phyloP scores from a whole-genome alignment of 2,888 invertebrate genomes.

The Himalopsyche kuldschensis region DNA sequence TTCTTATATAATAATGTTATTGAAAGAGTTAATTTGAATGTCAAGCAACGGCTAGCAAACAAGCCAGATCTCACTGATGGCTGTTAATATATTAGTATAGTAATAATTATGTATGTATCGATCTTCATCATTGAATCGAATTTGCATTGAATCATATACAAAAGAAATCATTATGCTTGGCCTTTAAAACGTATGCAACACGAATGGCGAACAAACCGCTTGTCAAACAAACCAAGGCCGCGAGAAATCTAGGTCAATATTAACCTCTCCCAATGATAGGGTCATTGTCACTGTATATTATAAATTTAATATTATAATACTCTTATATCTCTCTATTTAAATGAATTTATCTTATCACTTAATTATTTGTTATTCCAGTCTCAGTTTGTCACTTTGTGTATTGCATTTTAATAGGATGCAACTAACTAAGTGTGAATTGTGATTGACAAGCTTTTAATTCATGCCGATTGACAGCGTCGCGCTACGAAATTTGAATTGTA shows the following conservation, averaged over 20 bases:
- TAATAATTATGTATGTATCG: background rate
- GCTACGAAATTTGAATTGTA: background rate
- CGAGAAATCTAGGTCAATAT: background rate
- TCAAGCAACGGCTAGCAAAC: no score
- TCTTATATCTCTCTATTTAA: background rate
- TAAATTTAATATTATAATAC: background rate
- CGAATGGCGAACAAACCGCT: background rate
- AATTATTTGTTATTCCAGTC: background rate
- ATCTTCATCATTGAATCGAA: background rate
- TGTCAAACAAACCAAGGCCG: background rate
- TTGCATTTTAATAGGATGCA: background rate
- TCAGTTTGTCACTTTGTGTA: background rate
- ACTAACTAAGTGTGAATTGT: background rate
- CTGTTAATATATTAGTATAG: background rate
- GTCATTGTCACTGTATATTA: background rate
- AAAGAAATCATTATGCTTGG: background rate
- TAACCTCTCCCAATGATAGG: background rate
- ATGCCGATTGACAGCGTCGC: no score
- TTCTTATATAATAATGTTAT: no score
- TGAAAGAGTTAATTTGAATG: no score
- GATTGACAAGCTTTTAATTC: no score
- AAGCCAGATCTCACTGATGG: no score
- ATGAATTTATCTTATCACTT: background rate
- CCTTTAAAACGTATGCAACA: background rate
- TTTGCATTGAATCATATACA: background rate